These are phyloP conservation scores for Archivesica marissinica DNA, from an alignment of 1,140 invertebrate species.

Conservation along the genomic window DNA sequence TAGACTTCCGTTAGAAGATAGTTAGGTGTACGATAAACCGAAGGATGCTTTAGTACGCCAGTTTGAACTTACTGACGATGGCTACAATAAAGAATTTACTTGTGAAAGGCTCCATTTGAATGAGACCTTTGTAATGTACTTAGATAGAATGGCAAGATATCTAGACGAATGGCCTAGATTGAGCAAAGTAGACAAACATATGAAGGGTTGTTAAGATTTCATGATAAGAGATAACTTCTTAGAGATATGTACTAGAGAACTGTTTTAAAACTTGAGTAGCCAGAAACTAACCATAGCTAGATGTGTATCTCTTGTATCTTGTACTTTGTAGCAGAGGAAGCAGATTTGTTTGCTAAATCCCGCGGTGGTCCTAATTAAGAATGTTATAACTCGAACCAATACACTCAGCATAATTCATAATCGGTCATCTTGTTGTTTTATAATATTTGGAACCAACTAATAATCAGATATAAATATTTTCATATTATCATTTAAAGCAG, in stretches of 20 bases:
- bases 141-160: neutral
- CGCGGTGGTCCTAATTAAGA: neutral
- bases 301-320: no score
- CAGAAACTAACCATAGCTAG: neutral
- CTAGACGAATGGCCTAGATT: neutral
- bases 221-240: neutral
- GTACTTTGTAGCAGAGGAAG: neutral
- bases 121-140: neutral
- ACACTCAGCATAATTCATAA: no score
- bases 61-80: neutral
- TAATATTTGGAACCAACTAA: no score
- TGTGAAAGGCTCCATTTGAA: neutral
- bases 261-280: neutral
- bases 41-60: neutral
- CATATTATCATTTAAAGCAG: no score
- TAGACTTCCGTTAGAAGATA: no score
- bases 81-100: neutral
- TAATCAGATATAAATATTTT: no score
- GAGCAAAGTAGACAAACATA: neutral
- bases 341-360: neutral
- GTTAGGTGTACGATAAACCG: neutral
- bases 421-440: no score
- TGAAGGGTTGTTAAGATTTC: no score
- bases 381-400: neutral
- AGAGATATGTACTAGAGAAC: neutral